Base-by-base conservation (phyloP, 2,113 vertebrate genomes). In the Brachirus orientalis region DNA sequence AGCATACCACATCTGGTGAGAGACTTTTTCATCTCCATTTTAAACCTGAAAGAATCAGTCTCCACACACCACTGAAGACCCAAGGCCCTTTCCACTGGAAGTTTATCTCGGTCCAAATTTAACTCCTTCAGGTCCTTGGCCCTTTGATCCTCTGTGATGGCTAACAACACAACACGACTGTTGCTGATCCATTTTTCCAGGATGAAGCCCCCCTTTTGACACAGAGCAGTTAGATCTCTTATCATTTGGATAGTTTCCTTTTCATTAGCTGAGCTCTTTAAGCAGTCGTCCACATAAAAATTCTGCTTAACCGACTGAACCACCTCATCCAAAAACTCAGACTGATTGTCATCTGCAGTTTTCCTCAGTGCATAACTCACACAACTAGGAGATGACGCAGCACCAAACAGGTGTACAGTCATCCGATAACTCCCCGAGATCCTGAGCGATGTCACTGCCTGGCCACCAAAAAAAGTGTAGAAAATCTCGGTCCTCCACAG, bases 261-360 rank as follows among this genome's bases (percentile, higher is more conserved):
- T 8, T 65, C 40, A 11, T 48, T 18, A 9, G 22, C 4, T 28
- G 14, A 18, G 13, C 47, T 43, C 50, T 51, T 63, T 3, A 65
- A 17, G 35, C 35, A 57, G 18, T 72, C 44, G n/a, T 63, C 51
- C 1, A 72, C 51, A 14, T 72, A 56, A 19, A 57, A 43, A 5
- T 43, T 63, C 2, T 52, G 28, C 6, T 13, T 13, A 6, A 64
- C 18, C 7, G 47, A 36, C 0, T 35, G 6, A 2, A 28, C 17
- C 3, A 33, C 20, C 4, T 54, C 10, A 0, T n/a, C 4, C 0
- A 36, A 4, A 48, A 17, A 36, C 5, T 11, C 0, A n/a, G 7
- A 0, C 0, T 16, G 2, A 3, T 41, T 50, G 2, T 52, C 37
- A 2, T 50, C 46, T 1, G 61, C 13, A 11, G 46, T 41, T 6